These are phyloP conservation scores for Cistogaster globosa DNA, from an alignment of 2,888 invertebrate genomes.

Conservation along the genomic window DNA sequence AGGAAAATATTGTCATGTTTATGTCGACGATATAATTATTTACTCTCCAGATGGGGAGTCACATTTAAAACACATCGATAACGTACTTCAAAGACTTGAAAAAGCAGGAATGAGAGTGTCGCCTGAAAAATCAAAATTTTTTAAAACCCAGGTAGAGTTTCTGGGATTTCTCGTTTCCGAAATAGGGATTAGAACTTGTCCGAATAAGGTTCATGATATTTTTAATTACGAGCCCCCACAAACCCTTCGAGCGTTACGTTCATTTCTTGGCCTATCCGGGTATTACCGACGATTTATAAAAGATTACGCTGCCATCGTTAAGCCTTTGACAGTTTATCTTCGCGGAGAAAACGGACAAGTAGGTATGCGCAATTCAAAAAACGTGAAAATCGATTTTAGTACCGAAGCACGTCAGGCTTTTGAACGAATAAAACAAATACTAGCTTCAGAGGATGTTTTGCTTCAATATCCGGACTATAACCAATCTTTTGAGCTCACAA, in stretches of 20 bases:
- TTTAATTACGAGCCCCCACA: neutral
- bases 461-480: slow-evolving; percentile 13
- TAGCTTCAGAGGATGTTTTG: slow-evolving; percentile 38
- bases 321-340: slow-evolving; percentile 12
- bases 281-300: slow-evolving; percentile 9
- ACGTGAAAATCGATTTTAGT: neutral
- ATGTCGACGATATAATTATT: too few relatives aligned
- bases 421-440: slow-evolving; percentile 2
- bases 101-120: neutral
- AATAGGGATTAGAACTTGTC: slow-evolving; percentile 12
- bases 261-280: slow-evolving; percentile 18
- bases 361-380: slow-evolving; percentile 4
- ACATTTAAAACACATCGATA: neutral
- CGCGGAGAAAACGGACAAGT: slow-evolving; percentile 22
- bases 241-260: slow-evolving; percentile 8
- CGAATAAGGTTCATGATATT: slow-evolving; percentile 13
- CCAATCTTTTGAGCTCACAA: slow-evolving; percentile 14
- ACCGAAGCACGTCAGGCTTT: slow-evolving; percentile 17
- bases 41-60: slow-evolving; percentile 8
- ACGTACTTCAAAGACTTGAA: neutral
- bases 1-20: neutral
- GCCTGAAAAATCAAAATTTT: slow-evolving; percentile 14
- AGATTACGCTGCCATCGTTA: slow-evolving; percentile 7
- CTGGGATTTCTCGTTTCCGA: neutral
- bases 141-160: slow-evolving; percentile 8